These are phyloP conservation scores for Tenodera sinensis DNA, from an alignment of 2,888 invertebrate species.

Conservation along the genomic window DNA sequence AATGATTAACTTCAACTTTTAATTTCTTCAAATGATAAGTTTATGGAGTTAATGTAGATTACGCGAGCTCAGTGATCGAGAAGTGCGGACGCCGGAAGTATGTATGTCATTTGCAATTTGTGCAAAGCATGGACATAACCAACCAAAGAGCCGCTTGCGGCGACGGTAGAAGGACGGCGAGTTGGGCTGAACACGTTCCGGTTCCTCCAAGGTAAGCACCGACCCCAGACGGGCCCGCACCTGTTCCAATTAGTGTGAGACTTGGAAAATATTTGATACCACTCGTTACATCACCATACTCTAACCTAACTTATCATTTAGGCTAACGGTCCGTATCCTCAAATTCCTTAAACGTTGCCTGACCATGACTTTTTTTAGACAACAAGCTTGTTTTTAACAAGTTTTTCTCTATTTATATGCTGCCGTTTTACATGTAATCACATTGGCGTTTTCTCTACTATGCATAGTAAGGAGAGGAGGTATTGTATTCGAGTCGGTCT, in stretches of 20 bases:
- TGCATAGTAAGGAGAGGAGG: too few relatives aligned
- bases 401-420: too few relatives aligned
- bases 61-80: neutral
- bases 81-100: neutral
- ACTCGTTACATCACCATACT: neutral
- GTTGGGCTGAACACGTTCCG: slow-evolving; percentile 6
- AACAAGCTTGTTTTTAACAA: neutral
- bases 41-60: too few relatives aligned
- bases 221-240: neutral
- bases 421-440: too few relatives aligned
- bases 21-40: too few relatives aligned
- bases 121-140: neutral
- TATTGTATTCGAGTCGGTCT: too few relatives aligned
- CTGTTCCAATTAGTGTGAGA: neutral
- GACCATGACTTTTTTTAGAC: neutral
- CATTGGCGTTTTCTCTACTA: too few relatives aligned
- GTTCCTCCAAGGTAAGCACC: slow-evolving; percentile 6
- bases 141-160: neutral
- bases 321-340: neutral
- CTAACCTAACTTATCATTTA: neutral
- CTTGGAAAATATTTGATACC: neutral
- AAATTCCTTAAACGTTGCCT: neutral
- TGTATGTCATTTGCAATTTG: neutral
- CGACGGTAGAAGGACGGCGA: neutral
- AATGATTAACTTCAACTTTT: too few relatives aligned